Conservation (phyloP, 1,140 invertebrate genomes). For the Euwallacea fornicatus region DNA sequence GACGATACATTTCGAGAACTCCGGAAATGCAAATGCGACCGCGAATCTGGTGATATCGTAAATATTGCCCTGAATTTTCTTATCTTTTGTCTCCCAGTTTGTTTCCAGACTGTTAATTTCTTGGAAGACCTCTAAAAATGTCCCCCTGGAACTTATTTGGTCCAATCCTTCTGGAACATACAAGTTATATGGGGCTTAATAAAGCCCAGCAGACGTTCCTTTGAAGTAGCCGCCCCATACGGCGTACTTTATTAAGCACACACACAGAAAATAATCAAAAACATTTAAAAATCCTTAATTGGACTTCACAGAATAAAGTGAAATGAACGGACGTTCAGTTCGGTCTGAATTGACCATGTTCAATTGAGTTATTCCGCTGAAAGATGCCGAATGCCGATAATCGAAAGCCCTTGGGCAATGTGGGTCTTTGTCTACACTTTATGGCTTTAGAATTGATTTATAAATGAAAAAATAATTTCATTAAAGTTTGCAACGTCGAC, state of each 20-base stretch:
- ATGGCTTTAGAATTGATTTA: conserved; percentile 16
- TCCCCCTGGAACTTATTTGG: background rate
- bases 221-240: conserved; percentile 40
- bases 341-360: conserved; percentile 42
- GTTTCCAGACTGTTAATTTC: conserved; percentile 11
- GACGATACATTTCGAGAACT: conserved; percentile 25
- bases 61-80: conserved; percentile 24
- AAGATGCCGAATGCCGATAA: conserved; percentile 42
- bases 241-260: conserved; percentile 41
- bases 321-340: conserved; percentile 40
- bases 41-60: conserved; percentile 29
- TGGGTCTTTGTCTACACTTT: conserved; percentile 32
- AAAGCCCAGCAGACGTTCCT: conserved; percentile 13
- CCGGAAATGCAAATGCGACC: conserved; percentile 27
- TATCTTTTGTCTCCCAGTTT: conserved; percentile 12
- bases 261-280: conserved; percentile 45
- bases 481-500: background rate
- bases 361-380: conserved; percentile 45
- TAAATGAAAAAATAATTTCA: conserved; percentile 10
- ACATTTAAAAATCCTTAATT: conserved; percentile 47
- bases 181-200: background rate
- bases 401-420: conserved; percentile 26
- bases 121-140: conserved; percentile 3
- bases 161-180: background rate
- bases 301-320: conserved; percentile 41